These are phyloP conservation scores for Macquaria australasica DNA, from an alignment of 2,113 vertebrate genomes.

Conservation along the genomic window DNA sequence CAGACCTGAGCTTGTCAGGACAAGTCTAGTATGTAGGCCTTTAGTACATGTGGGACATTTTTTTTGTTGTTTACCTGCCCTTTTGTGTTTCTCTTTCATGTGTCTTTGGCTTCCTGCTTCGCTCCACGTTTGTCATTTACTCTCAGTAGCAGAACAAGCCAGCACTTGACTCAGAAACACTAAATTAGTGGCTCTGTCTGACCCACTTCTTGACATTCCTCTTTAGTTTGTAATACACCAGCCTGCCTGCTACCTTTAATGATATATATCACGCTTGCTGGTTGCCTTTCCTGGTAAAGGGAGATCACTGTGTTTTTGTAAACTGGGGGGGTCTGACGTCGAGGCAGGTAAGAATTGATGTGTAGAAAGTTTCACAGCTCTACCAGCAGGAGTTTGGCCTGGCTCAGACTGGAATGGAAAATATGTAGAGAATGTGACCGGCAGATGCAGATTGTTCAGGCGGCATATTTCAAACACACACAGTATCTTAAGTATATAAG, in stretches of 20 bases:
- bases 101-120: constrained; percentile 14
- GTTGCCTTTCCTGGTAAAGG: neutral
- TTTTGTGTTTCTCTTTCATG: constrained; percentile 10
- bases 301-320: neutral
- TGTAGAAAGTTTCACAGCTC: neutral
- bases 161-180: constrained; percentile 47
- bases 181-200: constrained; percentile 27
- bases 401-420: constrained; percentile 73
- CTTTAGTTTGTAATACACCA: constrained; percentile 20
- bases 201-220: constrained; percentile 51
- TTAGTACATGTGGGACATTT: constrained; percentile 2
- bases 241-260: neutral
- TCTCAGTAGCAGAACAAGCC: constrained; percentile 19
- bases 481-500: constrained; percentile 3
- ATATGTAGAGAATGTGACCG: constrained; percentile 71
- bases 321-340: neutral
- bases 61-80: constrained; percentile 49
- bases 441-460: constrained; percentile 29
- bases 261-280: neutral
- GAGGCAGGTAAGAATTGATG: constrained; percentile 20
- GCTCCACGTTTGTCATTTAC: constrained; percentile 16
- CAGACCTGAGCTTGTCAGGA: constrained; percentile 31
- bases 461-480: constrained; percentile 13
- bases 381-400: constrained; percentile 52
- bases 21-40: constrained; percentile 44